Base-by-base conservation (phyloP, 2,888 invertebrate genomes). In the Drosophila robusta region DNA sequence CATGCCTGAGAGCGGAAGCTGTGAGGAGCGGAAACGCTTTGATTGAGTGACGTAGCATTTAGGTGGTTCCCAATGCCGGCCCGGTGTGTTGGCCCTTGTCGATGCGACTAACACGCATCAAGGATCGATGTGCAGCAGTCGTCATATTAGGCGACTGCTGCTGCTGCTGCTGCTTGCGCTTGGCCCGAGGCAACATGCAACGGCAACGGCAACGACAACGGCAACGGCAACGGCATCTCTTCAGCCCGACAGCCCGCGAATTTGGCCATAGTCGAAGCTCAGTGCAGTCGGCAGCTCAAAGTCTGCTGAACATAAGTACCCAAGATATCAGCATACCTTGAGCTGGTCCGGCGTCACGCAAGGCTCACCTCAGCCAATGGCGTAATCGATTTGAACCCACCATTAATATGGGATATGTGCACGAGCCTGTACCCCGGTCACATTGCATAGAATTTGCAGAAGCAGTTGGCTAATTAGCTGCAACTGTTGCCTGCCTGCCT, bases 341-440 rank as follows among this genome's bases (percentile, higher is more conserved):
- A 42, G 41, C 32, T 41, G n/a, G 6, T 32, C 29, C 29, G 32
- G 32, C 46, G 45, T 58, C 76, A 70, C 78, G 78, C 78, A 75
- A 63, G 39, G 51, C 50, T 54, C 44, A 14, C 22, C 54, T 45
- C 42, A 49, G 66, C 52, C 68, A 56, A 69, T 75, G 57, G 70
- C 75, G 80, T 90, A 91, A 90, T 90, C 91, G 90, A 91, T 90
- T 90, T 90, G 67, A 84, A 73, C 75, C 69, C 75, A 73, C 68
- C 78, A 78, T 76, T 70, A 75, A 72, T 75, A 69, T 65, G 57
- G 66, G 42, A 54, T 70, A 65, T 61, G 65, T 29, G 45, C 46
- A 61, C 55, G 45, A 49, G 41, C 60, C 18, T 51, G 34, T 47
- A 32, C 49, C 49, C 34, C 47, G 39, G 22, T 49, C 66, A 38